A percentile compares a stretch with the other conserved stretches of the same genome.
Conservation (phyloP, 2,888 invertebrate genomes). For the Serrognathus titanus region DNA sequence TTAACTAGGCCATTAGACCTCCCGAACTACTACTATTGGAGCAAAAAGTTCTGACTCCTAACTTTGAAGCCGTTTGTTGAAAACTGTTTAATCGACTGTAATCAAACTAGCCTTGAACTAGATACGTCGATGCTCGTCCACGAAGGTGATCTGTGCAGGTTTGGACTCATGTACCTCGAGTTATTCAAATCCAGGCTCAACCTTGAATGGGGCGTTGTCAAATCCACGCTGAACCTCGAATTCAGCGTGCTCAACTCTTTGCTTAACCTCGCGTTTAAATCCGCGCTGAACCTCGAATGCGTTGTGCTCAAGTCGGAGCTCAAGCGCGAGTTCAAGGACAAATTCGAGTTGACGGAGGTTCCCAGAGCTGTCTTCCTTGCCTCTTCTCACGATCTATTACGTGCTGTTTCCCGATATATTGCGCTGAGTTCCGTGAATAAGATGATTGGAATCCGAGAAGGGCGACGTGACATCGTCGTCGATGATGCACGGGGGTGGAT, state of each 20-base stretch:
- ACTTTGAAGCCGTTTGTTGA: too few relatives aligned
- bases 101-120: constrained; percentile 38
- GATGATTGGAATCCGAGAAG: constrained; percentile 58
- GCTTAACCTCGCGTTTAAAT: constrained; percentile 54
- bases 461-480: constrained; percentile 68
- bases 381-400: constrained; percentile 77
- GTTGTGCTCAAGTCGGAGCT: constrained; percentile 63
- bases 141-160: constrained; percentile 42
- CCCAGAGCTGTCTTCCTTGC: constrained; percentile 65
- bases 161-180: constrained; percentile 41
- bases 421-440: constrained; percentile 42
- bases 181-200: constrained; percentile 59
- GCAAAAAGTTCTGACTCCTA: too few relatives aligned
- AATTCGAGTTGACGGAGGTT: constrained; percentile 53
- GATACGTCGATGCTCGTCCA: constrained; percentile 39
- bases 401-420: constrained; percentile 66
- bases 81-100: too few relatives aligned
- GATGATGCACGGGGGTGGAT: constrained; percentile 65
- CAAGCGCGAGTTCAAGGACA: constrained; percentile 60
- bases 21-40: too few relatives aligned
- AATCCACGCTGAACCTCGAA: constrained; percentile 66
- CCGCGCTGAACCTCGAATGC: constrained; percentile 57
- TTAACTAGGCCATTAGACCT: too few relatives aligned
- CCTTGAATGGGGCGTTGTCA: constrained; percentile 61
- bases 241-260: constrained; percentile 60